These are phyloP conservation scores for Ceyx erithaca DNA, from an alignment of 2,797 vertebrate genomes.

Conservation along the genomic window DNA sequence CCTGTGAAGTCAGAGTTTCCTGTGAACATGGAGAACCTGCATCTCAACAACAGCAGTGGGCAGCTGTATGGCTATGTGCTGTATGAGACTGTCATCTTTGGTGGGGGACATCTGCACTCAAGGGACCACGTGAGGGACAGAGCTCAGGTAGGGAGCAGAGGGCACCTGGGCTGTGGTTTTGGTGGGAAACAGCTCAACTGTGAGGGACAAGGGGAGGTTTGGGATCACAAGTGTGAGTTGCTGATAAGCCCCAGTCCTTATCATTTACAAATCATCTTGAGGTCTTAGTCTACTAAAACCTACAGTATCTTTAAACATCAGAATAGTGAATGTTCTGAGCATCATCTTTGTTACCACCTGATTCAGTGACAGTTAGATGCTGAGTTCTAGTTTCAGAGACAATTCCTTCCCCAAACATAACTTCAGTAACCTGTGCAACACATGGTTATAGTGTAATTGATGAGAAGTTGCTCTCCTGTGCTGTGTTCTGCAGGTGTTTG, in stretches of 20 bases:
- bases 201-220: background rate
- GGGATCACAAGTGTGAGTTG: background rate
- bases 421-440: background rate
- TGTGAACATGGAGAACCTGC: conserved; percentile 93
- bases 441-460: accelerated
- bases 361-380: background rate
- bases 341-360: background rate
- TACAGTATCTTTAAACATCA: accelerated
- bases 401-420: background rate
- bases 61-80: conserved; percentile 92
- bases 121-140: conserved; percentile 86
- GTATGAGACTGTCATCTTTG: conserved; percentile 88
- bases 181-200: background rate
- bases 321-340: background rate
- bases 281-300: background rate
- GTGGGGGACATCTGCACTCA: conserved; percentile 84
- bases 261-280: background rate
- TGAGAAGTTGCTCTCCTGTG: background rate
- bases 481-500: conserved; percentile 85
- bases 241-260: background rate
- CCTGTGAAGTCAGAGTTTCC: conserved; percentile 83
- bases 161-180: background rate
- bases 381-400: background rate
- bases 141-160: conserved; percentile 83
- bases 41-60: conserved; percentile 84